Base-by-base conservation (phyloP, 1,140 invertebrate species). In the Papilio polyxenes region DNA sequence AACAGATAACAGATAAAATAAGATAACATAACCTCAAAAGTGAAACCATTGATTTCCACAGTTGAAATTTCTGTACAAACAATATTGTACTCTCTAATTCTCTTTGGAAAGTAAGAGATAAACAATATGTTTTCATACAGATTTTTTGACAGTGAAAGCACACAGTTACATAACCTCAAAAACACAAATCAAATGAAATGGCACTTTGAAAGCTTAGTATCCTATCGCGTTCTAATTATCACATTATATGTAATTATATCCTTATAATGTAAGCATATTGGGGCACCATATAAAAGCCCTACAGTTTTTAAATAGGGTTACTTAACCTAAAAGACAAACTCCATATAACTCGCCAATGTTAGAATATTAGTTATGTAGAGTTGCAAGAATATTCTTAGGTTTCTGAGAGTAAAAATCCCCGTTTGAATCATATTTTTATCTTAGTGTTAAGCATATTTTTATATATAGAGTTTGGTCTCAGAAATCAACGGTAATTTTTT, bases 231-330 rank as follows among this genome's bases (percentile, higher is more conserved):
- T 77, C 80, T 80, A 80, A 81, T 80, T 83, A 85, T 85, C 85
- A 85, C 85, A 85, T 84, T 74, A 49, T 78, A 69, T 76, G 82
- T 81, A 84, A 81, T 62, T 81, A 83, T 80, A 13, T n/a, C 81
- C 77, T 80, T 69, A 56, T 79, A 65, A 80, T 6, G n/a, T 80
- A 62, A 80, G 59, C 77, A 62, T 53, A 80, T 85, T 85, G 84
- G 84, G 84, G 84, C 84, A 82, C 78, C 49, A 81, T 79, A 74
- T 56, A 72, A 48, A 49, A 78, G 81, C 81, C 75, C 65, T 82
- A 78, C 23, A 65, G 37, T 49, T 76, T 10, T 76, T 53, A 78
- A 78, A 75, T 40, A 51, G 44, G 51, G 76, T 56, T 51, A 56
- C 40, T 65, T 80, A 80, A 37, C n/a, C 9, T 65, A 76, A 44